phyloP scores from a whole-genome alignment of 2,888 invertebrate genomes.

The Physocephala rufipes region DNA sequence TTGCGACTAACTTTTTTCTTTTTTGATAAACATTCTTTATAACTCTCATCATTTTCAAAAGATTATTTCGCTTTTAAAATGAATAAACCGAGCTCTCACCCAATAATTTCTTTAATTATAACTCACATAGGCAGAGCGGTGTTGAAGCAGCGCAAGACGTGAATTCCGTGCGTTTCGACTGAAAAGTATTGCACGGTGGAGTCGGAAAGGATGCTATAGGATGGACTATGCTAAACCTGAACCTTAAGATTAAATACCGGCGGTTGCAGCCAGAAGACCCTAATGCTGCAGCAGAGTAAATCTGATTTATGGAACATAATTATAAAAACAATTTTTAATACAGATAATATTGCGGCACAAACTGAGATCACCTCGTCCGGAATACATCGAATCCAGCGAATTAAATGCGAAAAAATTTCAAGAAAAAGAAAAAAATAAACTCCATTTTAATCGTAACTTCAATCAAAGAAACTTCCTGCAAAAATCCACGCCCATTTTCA shows the following conservation, averaged over 20 bases:
- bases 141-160: neutral
- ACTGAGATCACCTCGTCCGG: neutral
- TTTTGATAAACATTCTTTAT: neutral
- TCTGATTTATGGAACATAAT: slow-evolving; percentile 36
- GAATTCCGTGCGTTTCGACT: too few relatives aligned
- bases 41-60: slow-evolving; percentile 11
- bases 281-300: slow-evolving; percentile 10
- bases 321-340: slow-evolving; percentile 31
- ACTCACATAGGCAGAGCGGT: neutral
- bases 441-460: slow-evolving; percentile 48
- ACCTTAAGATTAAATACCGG: neutral
- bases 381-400: slow-evolving; percentile 1
- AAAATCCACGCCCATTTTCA: slow-evolving; percentile 46
- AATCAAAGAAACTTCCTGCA: slow-evolving; percentile 48
- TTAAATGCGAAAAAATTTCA: neutral
- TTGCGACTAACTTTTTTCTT: too few relatives aligned
- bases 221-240: neutral
- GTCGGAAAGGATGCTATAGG: neutral
- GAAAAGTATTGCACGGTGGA: too few relatives aligned
- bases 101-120: slow-evolving; percentile 36
- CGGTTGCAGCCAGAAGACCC: neutral
- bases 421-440: slow-evolving; percentile 18
- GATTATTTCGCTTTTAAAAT: neutral
- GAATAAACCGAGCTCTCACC: slow-evolving; percentile 20
- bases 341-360: slow-evolving; percentile 28